Evolutionary conservation across 2,113 vertebrate genomes (phyloP), one percentile per base, ranked within the genome.

Genomic region (Brachirus orientalis): DNA sequence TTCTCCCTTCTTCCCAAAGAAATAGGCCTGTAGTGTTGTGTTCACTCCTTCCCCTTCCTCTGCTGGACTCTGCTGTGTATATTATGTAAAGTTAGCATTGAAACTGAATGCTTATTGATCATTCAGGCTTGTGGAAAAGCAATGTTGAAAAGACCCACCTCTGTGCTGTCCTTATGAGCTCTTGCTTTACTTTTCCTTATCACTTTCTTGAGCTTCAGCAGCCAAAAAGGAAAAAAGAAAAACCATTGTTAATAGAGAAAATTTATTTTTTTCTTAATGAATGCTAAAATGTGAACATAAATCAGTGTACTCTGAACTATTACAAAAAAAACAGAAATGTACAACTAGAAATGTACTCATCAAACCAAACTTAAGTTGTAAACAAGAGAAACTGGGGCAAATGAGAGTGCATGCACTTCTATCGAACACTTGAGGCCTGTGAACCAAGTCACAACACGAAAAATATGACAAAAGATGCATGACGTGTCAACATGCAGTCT

Each of bases 1-100:
- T 45, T 94, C 86, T 85, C 97, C 98, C 78, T 68, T 92, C 86
- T 87, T 94, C 2, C 97, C 97, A 82, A 99, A 99, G 90, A 99
- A 99, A 84, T 90, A 91, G 14, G 95, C 91, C 89, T 98, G 94
- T 74, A 99, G 91, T 1, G 95, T 92, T 0, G 98, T 99, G 83
- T 93, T 94, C 78, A 95, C 90, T 35, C 35, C 86, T 33, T 72
- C 77, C 0, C 17, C 80, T 9, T 88, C 91, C 0, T 80, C 79
- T 1, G 14, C 63, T 19, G 79, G 18, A n/a, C n/a, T n/a, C 4
- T 13, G 80, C 90, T 91, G 83, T 11, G 81, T 10, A 36, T 8
- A 56, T 19, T 11, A 50, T 13, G n/a, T n/a, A 10, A 3, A 13
- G 36, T 11, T 40, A 45, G 10, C 10, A 57, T 44, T 35, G 3